Conservation (phyloP, 2,113 vertebrate species). For the Cyphomyrus discorhynchus region DNA sequence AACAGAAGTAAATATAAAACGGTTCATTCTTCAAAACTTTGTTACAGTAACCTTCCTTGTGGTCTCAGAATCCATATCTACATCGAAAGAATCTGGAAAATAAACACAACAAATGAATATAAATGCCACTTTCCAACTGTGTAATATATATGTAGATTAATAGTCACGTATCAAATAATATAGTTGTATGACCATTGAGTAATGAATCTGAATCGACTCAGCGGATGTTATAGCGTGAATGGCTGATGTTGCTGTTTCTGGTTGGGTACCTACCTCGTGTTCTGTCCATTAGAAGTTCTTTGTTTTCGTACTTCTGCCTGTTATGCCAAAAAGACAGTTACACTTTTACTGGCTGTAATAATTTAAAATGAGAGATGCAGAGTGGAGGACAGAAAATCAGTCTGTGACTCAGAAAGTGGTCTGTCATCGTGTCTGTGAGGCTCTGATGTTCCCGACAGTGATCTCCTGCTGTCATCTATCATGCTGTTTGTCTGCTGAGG, state of each 20-base stretch:
- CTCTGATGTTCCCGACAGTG: neutral
- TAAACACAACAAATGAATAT: neutral
- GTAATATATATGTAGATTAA: neutral
- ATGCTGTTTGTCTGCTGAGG: neutral
- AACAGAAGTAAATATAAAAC: neutral
- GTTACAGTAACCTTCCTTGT: constrained; percentile 9
- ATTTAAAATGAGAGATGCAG: neutral
- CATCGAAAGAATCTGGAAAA: constrained; percentile 7
- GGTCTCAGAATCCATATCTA: neutral
- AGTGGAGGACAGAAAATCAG: neutral
- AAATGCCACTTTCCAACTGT: neutral
- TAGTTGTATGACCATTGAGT: neutral
- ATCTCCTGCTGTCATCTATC: neutral
- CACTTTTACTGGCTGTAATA: neutral
- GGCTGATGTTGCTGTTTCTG: neutral
- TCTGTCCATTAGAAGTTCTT: neutral
- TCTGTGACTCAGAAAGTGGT: neutral
- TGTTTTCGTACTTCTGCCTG: neutral
- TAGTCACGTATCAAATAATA: neutral
- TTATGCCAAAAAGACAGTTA: neutral
- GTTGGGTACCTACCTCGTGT: neutral
- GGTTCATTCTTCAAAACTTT: neutral
- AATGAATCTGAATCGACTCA: neutral
- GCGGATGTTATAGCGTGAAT: neutral
- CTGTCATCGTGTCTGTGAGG: neutral